Evolutionary conservation across 2,888 invertebrate genomes (phyloP).

Genomic region (Fragum sueziense): DNA sequence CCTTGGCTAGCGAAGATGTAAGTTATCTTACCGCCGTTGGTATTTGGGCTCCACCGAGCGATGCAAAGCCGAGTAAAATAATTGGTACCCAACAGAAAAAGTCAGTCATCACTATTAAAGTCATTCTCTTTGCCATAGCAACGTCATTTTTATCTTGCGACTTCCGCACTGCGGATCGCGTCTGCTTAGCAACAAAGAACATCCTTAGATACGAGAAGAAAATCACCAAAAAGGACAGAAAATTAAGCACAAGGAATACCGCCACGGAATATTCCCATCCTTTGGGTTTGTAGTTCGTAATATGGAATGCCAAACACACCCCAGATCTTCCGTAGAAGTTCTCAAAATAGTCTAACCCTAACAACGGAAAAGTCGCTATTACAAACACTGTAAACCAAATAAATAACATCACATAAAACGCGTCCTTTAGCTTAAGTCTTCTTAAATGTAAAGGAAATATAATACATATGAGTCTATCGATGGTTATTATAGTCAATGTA

Average conservation of each 20-base stretch:
- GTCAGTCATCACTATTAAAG: conserved; percentile 84
- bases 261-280: conserved; percentile 85
- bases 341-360: conserved; percentile 81
- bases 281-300: conserved; percentile 83
- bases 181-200: conserved; percentile 83
- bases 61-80: conserved; percentile 83
- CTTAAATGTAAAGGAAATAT: conserved; percentile 80
- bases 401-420: conserved; percentile 73
- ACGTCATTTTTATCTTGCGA: conserved; percentile 80
- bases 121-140: conserved; percentile 84
- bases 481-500: conserved; percentile 82
- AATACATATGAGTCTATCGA: conserved; percentile 82
- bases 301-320: conserved; percentile 84
- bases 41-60: conserved; percentile 82
- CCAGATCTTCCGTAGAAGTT: conserved; percentile 84
- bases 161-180: conserved; percentile 82
- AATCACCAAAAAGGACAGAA: conserved; percentile 83
- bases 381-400: conserved; percentile 76
- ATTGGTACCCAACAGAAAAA: conserved; percentile 85
- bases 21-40: conserved; percentile 72
- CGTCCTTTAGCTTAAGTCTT: conserved; percentile 75
- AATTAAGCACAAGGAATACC: conserved; percentile 84
- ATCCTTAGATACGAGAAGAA: conserved; percentile 84
- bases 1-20: background rate
- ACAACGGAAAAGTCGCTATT: conserved; percentile 74